These are phyloP conservation scores for Cyanoderma ruficeps DNA, from an alignment of 2,113 vertebrate genomes.

Conservation along the genomic window DNA sequence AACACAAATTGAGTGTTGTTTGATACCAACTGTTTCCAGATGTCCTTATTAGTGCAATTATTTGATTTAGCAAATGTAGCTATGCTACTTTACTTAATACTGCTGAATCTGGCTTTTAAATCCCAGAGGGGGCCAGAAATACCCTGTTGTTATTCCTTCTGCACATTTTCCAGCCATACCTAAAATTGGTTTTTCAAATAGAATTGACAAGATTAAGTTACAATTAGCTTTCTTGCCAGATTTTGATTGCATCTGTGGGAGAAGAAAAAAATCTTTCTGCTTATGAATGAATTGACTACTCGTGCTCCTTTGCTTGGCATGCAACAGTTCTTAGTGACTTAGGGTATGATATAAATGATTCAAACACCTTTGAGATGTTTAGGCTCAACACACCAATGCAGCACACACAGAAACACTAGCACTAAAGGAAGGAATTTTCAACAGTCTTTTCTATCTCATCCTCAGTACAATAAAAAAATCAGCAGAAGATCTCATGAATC, in stretches of 20 bases:
- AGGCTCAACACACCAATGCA: background rate
- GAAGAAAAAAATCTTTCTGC: background rate
- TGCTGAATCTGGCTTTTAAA: background rate
- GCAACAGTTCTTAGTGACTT: background rate
- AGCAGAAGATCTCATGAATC: background rate
- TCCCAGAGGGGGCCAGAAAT: background rate
- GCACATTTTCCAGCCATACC: background rate
- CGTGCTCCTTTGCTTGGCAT: background rate
- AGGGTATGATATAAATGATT: background rate
- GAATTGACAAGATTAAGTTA: background rate
- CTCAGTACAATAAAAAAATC: background rate
- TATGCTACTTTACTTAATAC: background rate
- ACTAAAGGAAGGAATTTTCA: background rate
- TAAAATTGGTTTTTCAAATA: background rate
- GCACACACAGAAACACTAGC: background rate
- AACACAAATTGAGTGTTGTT: background rate
- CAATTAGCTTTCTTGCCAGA: slow-evolving; percentile 9
- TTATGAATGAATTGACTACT: background rate
- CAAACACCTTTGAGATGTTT: background rate
- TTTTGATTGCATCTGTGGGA: background rate
- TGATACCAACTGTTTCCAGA: background rate
- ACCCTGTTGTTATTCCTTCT: background rate
- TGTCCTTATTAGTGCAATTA: slow-evolving; percentile 27
- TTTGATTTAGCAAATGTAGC: background rate
- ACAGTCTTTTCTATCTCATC: background rate